A percentile compares a stretch with the other conserved stretches of the same genome.
These are phyloP conservation scores for Channa striata DNA, from an alignment of 2,797 vertebrate species.

Conservation along the genomic window DNA sequence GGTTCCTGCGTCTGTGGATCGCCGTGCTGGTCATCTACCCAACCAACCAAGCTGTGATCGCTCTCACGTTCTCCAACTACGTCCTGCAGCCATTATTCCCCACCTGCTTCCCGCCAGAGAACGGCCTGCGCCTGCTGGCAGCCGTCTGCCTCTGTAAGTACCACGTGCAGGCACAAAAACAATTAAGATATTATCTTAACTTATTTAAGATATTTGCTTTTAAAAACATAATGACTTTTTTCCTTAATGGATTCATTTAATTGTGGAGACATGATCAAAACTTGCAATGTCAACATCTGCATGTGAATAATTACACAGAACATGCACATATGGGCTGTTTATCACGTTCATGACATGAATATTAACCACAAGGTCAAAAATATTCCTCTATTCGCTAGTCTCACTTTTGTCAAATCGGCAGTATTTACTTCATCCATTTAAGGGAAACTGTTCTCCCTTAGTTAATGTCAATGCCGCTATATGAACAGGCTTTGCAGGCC, in stretches of 20 bases:
- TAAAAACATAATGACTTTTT: too few species aligned
- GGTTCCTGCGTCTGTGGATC: conserved; percentile 94
- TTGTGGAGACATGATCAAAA: too few species aligned
- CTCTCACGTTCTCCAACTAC: conserved; percentile 94
- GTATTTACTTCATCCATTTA: not conserved
- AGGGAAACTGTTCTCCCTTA: too few species aligned
- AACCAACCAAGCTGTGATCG: conserved; percentile 96
- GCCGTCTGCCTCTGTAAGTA: conserved; percentile 91
- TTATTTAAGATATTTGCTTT: too few species aligned
- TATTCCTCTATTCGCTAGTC: not conserved
- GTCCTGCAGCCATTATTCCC: conserved; percentile 93
- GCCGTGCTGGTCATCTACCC: conserved; percentile 95
- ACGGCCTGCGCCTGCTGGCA: conserved; percentile 89
- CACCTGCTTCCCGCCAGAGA: conserved; percentile 91
- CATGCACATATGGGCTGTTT: too few species aligned
- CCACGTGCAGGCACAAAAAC: not conserved
- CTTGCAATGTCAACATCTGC: too few species aligned
- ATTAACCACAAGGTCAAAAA: not conserved
- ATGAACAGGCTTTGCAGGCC: not conserved
- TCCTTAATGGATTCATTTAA: too few species aligned
- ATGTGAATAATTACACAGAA: too few species aligned
- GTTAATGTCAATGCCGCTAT: too few species aligned
- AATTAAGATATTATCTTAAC: too few species aligned
- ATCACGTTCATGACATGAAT: not conserved
- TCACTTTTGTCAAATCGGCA: not conserved